Percentiles rank a stretch among this genome's conserved stretches.
phyloP scores from a whole-genome alignment of 2,113 vertebrate genomes.

The Regulus satrapa region DNA sequence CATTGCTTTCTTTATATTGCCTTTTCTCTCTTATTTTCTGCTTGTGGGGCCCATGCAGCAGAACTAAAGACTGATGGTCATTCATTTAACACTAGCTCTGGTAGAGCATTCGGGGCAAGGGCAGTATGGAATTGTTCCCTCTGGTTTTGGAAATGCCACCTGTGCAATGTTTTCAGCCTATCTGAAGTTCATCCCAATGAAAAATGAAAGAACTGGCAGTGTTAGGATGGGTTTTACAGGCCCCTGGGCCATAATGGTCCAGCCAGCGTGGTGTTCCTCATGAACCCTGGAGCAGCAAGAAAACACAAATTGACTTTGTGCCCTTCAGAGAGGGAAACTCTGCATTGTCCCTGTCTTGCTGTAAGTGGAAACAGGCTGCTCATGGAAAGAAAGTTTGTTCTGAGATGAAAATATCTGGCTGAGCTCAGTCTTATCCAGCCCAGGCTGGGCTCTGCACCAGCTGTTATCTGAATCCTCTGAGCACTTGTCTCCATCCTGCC shows the following conservation, averaged over 20 bases:
- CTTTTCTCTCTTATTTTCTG: not conserved
- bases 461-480: conserved; percentile 4
- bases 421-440: not conserved
- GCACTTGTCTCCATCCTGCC: not conserved
- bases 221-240: not conserved
- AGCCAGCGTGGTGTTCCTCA: not conserved
- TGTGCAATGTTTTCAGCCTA: not conserved
- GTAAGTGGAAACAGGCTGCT: conserved; percentile 27
- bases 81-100: not conserved
- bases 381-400: not conserved
- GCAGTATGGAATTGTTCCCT: not conserved
- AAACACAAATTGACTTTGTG: not conserved
- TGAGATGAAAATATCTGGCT: not conserved
- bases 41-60: not conserved
- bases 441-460: conserved; percentile 23
- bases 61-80: not conserved
- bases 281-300: not conserved
- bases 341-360: not conserved
- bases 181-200: not conserved
- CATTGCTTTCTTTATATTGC: not conserved
- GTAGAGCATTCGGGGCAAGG: not conserved
- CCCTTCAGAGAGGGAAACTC: not conserved
- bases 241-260: not conserved
- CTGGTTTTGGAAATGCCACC: not conserved
- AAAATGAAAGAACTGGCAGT: not conserved